phyloP scores from a whole-genome alignment of 2,797 vertebrate species.

The Helicolenus hilgendorfi region DNA sequence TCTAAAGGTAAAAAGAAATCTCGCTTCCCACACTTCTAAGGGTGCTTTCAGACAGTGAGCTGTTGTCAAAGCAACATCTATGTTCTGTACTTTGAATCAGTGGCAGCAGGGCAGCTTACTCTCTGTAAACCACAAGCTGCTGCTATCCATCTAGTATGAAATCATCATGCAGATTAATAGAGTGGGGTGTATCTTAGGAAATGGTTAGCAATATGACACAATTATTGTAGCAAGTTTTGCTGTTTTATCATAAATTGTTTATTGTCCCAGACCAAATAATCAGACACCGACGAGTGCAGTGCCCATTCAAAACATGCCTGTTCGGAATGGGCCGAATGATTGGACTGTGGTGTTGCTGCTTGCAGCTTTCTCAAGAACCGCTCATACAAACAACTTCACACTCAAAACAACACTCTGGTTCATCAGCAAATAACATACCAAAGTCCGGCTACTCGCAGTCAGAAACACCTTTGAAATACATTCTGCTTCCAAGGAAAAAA shows the following conservation, averaged over 20 bases:
- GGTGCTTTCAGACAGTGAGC: neutral
- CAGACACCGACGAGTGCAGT: neutral
- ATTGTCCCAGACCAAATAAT: neutral
- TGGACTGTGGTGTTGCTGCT: too few species aligned
- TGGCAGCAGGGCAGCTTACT: neutral
- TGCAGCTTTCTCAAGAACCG: too few species aligned
- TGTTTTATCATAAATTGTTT: neutral
- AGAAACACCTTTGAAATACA: fast-evolving
- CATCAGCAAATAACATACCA: neutral
- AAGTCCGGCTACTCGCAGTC: neutral
- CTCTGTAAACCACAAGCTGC: neutral
- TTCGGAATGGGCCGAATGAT: neutral
- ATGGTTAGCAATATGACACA: neutral
- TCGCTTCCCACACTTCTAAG: neutral
- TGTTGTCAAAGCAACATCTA: neutral
- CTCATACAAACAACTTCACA: neutral
- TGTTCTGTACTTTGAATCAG: neutral
- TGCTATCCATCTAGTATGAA: neutral
- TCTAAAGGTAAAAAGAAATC: neutral
- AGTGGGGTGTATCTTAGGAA: neutral
- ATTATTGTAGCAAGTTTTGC: neutral
- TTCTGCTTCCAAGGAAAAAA: too few species aligned
- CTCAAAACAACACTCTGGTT: neutral
- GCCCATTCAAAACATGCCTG: neutral
- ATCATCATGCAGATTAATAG: neutral